Evolutionary conservation across 2,113 vertebrate species (phyloP).

Genomic region (Ictalurus punctatus): DNA sequence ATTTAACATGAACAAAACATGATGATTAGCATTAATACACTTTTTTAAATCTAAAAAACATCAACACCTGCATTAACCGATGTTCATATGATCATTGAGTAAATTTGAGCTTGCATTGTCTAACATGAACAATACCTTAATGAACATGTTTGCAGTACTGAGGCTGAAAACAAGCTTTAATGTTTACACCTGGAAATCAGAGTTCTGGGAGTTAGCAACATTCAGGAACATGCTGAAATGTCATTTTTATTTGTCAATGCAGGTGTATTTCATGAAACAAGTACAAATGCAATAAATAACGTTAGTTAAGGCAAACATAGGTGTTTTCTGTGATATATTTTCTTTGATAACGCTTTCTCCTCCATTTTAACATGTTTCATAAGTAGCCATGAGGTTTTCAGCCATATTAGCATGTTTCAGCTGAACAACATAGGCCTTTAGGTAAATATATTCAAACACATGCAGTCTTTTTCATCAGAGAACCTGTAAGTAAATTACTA

Average conservation of each 20-base stretch:
- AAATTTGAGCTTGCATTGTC: neutral
- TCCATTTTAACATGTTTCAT: neutral
- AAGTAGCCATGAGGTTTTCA: neutral
- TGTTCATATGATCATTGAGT: neutral
- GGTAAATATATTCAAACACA: constrained; percentile 2
- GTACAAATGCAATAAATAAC: neutral
- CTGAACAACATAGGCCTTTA: neutral
- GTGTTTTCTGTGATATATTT: neutral
- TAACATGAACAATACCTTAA: neutral
- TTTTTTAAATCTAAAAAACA: neutral
- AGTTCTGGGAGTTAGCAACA: neutral
- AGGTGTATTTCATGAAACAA: too few species aligned
- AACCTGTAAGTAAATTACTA: constrained; percentile 8
- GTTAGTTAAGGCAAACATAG: neutral
- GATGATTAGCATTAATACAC: neutral
- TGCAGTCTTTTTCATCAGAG: neutral
- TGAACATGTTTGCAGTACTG: neutral
- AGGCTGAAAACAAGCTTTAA: neutral
- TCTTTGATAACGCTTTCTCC: neutral
- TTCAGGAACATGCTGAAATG: neutral
- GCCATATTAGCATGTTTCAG: neutral
- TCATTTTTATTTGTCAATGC: neutral
- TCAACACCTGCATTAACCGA: neutral
- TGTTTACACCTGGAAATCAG: neutral
- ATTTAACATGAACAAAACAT: neutral